phyloP scores from a whole-genome alignment of 2,797 vertebrate genomes.

The Alauda arvensis region DNA sequence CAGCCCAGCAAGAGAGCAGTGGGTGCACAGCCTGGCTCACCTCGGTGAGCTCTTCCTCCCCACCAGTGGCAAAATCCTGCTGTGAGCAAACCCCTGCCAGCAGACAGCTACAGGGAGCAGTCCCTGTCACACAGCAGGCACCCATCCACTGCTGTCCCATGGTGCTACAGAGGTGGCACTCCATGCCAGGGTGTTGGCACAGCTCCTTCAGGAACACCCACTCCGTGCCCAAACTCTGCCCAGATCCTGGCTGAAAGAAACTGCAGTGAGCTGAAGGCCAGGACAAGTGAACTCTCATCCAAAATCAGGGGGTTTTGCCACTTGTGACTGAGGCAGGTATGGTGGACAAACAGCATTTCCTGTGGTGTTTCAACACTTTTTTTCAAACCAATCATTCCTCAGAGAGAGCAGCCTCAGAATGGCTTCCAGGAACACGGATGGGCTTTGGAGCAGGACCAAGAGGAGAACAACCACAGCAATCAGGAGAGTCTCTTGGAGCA shows the following conservation, averaged over 20 bases:
- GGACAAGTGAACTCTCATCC: neutral
- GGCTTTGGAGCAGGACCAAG: neutral
- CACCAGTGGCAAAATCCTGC: neutral
- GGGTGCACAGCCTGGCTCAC: neutral
- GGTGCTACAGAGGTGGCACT: neutral
- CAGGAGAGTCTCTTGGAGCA: neutral
- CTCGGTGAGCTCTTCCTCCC: neutral
- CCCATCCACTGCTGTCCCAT: neutral
- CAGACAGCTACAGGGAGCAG: neutral
- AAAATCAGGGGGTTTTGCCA: rapidly evolving
- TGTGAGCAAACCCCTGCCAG: neutral
- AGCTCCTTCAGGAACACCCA: neutral
- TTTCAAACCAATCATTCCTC: neutral
- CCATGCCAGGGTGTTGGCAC: neutral
- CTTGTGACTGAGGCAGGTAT: neutral
- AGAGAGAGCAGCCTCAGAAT: neutral
- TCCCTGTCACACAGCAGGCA: rapidly evolving
- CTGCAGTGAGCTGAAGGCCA: neutral
- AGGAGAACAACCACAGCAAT: neutral
- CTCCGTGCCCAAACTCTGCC: neutral
- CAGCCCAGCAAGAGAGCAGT: neutral
- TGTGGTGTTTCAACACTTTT: neutral
- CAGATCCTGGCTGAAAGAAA: neutral
- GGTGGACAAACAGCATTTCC: neutral
- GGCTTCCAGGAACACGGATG: neutral